Base-by-base conservation (phyloP, 2,113 vertebrate species). In the Nothocercus nigrocapillus region DNA sequence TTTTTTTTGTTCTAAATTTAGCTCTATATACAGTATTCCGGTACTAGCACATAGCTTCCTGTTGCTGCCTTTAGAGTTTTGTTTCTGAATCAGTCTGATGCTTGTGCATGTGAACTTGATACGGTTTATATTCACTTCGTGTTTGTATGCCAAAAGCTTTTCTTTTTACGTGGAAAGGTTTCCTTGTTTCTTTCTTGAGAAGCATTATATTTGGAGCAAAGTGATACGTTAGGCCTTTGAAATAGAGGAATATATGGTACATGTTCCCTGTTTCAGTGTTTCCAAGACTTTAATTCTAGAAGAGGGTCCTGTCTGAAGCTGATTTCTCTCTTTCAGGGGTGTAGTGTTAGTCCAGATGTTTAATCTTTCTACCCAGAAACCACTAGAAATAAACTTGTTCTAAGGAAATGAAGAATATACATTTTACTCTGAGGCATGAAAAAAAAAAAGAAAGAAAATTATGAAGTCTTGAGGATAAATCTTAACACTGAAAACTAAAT, bases 1-100 rank as follows among this genome's bases (percentile, higher is more conserved):
- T 40, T 20, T 28, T 32, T 69, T 95, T 66, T 77, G 15, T 70
- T 83, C 85, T 95, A 85, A 96, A 92, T 93, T 80, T 95, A 75
- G 11, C 7, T 61, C 1, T 32, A 70, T 27, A 40, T 53, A 21
- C 9, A 1, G 1, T 70, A 53, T n/a, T 32, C 51, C 81, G 32
- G 12, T 90, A 34, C 42, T 86, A 72, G 42, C 62, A 64, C 7
- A 8, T 13, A 61, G 51, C 77, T 84, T 88, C 77, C 34, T 92
- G n/a, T 77, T 88, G 17, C 42, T 89, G 58, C 84, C 87, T 95
- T 87, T 30, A 45, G 62, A 13, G 67, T 63, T 54, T 27, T 49
- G 24, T 70, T 86, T 93, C 63, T 0, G 0, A 88, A 49, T 72
- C 36, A 70, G 27, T 45, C 77, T 62, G 36, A 10, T 58, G 44